phyloP scores from a whole-genome alignment of 2,113 vertebrate species.

The Dicrurus megarhynchus region DNA sequence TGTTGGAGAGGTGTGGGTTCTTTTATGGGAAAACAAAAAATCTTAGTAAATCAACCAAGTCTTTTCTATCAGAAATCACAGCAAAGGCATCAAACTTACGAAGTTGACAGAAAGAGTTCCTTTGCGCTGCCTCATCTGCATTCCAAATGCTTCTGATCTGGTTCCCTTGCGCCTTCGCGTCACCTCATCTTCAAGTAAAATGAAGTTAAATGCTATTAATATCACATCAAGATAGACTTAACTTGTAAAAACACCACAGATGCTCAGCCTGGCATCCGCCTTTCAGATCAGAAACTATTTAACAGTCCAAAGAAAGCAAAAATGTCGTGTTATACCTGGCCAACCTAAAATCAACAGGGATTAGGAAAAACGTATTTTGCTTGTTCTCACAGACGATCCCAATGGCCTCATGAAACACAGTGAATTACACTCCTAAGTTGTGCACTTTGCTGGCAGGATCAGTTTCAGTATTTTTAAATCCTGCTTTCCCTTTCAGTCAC shows the following conservation, averaged over 20 bases:
- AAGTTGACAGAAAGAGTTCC: constrained; percentile 95
- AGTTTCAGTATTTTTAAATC: background rate
- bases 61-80: background rate
- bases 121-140: constrained; percentile 96
- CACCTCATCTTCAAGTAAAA: constrained; percentile 75
- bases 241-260: background rate
- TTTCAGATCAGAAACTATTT: background rate
- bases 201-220: background rate
- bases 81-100: constrained; percentile 78
- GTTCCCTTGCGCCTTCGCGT: constrained; percentile 79
- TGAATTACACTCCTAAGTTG: background rate
- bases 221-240: background rate
- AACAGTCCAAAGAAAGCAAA: background rate
- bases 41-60: background rate
- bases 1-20: fast-evolving
- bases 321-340: background rate
- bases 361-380: background rate
- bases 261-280: background rate
- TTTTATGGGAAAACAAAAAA: background rate
- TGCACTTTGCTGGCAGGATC: background rate
- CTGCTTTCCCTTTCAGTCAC: background rate
- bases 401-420: background rate
- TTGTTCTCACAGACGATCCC: background rate
- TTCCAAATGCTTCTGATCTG: constrained; percentile 90
- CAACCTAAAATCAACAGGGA: background rate